Evolutionary conservation across 2,113 vertebrate species (phyloP), one percentile per base, ranked within the genome.

Genomic region (Pterocles burchelli): DNA sequence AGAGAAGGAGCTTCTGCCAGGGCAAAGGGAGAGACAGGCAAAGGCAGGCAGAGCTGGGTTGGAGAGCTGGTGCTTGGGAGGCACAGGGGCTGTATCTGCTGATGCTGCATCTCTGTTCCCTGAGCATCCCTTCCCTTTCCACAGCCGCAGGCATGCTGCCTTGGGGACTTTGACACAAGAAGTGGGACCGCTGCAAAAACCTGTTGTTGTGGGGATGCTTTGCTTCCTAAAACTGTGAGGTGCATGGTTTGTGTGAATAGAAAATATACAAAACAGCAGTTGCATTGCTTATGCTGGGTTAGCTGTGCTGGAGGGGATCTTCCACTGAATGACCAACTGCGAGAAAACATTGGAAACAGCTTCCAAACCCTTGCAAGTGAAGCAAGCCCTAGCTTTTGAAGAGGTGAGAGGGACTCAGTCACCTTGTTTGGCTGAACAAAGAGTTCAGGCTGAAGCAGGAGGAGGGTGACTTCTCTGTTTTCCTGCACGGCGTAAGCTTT

Each of bases 191-290:
- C 33, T 72, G 83, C 79, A 31, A 19, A 78, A n/a, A 8, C n/a
- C 20, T 70, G 9, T 4, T 31, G 6, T 5, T 41, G 17, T 21
- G 34, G 38, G 31, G 25, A 19, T 34, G 68, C 38, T 81, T 43
- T 70, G 22, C 22, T 21, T 88, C 87, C 76, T 65, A 54, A 36
- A 71, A 14, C 3, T 0, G 1, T 36, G 77, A 86, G 29, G 25
- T 24, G 6, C 17, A 1, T 20, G 21, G 75, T 43, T 66, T 48
- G 58, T 55, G 52, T 34, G 26, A 36, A 13, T 1, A 16, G 41
- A 46, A n/a, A 46, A n/a, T 2, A 36, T 0, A 24, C 1, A 4
- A 6, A 59, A 0, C 10, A 7, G 61, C 7, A 17, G 17, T 10
- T 46, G 33, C 36, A 7, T 7, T 46, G 57, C 36, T 62, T 26